Percentiles rank a stretch among this genome's conserved stretches.
These are phyloP conservation scores for Poeciliopsis turrubarensis DNA, from an alignment of 2,113 vertebrate species.

Conservation along the genomic window DNA sequence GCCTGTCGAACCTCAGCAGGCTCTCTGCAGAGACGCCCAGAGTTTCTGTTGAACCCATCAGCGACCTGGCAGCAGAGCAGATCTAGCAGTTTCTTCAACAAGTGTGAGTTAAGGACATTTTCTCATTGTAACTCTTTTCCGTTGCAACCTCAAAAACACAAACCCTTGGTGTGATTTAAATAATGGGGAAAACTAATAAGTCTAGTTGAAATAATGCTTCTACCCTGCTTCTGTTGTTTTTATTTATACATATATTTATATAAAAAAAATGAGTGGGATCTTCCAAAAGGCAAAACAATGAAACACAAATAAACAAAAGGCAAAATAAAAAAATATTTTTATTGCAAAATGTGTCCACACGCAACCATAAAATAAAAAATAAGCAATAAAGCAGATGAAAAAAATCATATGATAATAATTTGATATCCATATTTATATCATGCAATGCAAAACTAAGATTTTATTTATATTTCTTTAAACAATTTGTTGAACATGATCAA, in stretches of 20 bases:
- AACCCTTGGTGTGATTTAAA: not conserved
- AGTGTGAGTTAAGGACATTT: slow-evolving; percentile 57
- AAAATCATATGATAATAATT: not conserved
- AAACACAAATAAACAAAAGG: not conserved
- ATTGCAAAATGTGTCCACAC: not conserved
- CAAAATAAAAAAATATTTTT: not conserved
- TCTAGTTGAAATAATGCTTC: not conserved
- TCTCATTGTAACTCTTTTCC: not conserved
- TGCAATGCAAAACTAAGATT: too few relatives aligned
- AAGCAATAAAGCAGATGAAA: not conserved
- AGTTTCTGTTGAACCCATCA: slow-evolving; percentile 2
- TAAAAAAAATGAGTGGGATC: too few relatives aligned
- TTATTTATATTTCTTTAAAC: too few relatives aligned
- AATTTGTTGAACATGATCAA: too few relatives aligned
- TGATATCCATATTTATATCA: too few relatives aligned
- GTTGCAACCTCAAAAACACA: not conserved
- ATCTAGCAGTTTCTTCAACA: slow-evolving; percentile 78
- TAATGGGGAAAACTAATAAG: not conserved
- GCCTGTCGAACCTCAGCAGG: slow-evolving; percentile 13
- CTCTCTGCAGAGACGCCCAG: slow-evolving; percentile 27
- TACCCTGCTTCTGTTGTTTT: not conserved
- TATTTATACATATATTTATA: not conserved
- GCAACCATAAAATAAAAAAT: not conserved
- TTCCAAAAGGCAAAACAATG: too few relatives aligned
- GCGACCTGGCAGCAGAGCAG: slow-evolving; percentile 61